These are phyloP conservation scores for Anodontia alba DNA, from an alignment of 2,888 invertebrate genomes.

Conservation along the genomic window DNA sequence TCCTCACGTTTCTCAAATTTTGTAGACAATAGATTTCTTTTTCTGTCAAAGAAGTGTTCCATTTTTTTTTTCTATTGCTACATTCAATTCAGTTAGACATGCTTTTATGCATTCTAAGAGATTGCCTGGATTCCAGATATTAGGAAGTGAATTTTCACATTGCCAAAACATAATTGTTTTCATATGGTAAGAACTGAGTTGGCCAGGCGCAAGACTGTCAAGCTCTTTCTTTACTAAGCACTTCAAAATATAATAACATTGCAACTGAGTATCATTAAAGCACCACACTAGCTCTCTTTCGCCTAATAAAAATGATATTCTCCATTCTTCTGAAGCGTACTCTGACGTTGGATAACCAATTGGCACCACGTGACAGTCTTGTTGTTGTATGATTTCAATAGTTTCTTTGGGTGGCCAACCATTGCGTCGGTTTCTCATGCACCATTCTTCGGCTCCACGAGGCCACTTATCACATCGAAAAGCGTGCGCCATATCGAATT, in stretches of 20 bases:
- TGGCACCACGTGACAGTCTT: constrained; percentile 28
- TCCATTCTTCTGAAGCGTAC: constrained; percentile 20
- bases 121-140: neutral
- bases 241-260: constrained; percentile 31
- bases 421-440: constrained; percentile 5
- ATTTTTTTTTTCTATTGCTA: neutral
- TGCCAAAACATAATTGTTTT: constrained; percentile 40
- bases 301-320: constrained; percentile 30
- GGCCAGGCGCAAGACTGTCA: constrained; percentile 1
- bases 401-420: constrained; percentile 18
- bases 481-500: constrained; percentile 20
- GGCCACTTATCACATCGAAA: constrained; percentile 31
- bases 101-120: constrained; percentile 8
- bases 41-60: neutral
- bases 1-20: no score
- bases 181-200: constrained; percentile 1
- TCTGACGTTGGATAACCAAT: constrained; percentile 25
- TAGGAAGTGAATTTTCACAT: constrained; percentile 17
- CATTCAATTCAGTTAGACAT: constrained; percentile 9
- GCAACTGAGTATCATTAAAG: constrained; percentile 35
- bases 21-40: no score
- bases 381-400: constrained; percentile 9
- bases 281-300: constrained; percentile 38
- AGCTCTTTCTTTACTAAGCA: constrained; percentile 5
- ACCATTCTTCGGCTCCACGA: constrained; percentile 26